These are phyloP conservation scores for Paratrypauchen microcephalus DNA, from an alignment of 2,797 vertebrate species.

Conservation along the genomic window DNA sequence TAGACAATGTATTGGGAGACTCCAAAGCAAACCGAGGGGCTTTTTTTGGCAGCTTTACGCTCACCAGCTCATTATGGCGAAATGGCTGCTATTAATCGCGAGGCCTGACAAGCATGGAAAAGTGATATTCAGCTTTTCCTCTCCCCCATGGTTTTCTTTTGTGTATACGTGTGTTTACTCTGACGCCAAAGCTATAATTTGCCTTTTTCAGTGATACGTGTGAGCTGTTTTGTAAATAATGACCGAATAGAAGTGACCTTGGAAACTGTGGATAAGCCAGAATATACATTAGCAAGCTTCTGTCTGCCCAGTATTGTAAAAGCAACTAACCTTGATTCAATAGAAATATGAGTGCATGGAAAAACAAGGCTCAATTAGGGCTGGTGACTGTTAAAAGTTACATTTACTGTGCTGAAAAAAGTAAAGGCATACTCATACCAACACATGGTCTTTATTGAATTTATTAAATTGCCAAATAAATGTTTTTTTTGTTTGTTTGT, in stretches of 20 bases:
- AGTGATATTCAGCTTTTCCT: conserved; percentile 54
- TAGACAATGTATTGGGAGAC: conserved; percentile 63
- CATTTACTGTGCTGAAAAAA: neutral
- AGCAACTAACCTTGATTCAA: conserved; percentile 9
- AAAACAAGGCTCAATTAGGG: neutral
- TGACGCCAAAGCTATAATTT: conserved; percentile 19
- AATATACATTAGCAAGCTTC: conserved; percentile 22
- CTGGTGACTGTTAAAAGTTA: neutral
- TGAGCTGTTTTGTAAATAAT: conserved; percentile 48
- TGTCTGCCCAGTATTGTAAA: neutral
- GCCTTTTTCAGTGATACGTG: conserved; percentile 18
- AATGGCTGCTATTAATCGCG: conserved; percentile 73
- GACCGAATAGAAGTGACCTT: conserved; percentile 32
- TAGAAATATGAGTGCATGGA: neutral
- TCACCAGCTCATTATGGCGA: conserved; percentile 75
- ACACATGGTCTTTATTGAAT: neutral
- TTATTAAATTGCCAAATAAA: neutral
- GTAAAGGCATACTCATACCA: neutral
- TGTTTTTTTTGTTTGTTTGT: no score
- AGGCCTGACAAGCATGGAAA: conserved; percentile 68
- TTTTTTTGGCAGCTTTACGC: conserved; percentile 61
- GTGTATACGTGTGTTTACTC: conserved; percentile 22
- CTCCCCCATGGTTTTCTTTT: conserved; percentile 27
- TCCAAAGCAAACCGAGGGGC: conserved; percentile 64
- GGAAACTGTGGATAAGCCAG: conserved; percentile 22